These are phyloP conservation scores for Sesamia nonagrioides DNA, from an alignment of 1,140 invertebrate species.

Conservation along the genomic window DNA sequence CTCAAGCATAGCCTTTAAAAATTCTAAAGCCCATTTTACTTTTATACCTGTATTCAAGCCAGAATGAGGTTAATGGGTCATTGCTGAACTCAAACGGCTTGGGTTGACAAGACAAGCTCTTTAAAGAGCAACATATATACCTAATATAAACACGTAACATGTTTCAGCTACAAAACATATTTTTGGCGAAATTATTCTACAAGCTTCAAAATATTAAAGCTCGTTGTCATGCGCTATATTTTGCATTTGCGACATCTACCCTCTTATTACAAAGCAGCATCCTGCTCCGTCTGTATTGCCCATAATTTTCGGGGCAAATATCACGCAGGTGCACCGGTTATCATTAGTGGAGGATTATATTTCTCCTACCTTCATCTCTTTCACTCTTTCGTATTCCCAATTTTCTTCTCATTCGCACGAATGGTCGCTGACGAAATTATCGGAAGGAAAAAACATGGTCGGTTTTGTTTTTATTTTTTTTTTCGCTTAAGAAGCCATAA, in stretches of 20 bases:
- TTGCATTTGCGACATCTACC: slow-evolving; percentile 42
- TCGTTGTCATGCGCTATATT: slow-evolving; percentile 33
- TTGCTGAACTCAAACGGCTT: background rate
- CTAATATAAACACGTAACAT: background rate
- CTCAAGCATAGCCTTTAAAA: background rate
- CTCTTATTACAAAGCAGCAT: slow-evolving; percentile 53
- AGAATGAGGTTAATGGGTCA: background rate
- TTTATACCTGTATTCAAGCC: background rate
- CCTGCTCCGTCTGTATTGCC: slow-evolving; percentile 62
- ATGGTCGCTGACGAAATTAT: slow-evolving; percentile 57
- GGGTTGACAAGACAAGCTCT: slow-evolving; percentile 2
- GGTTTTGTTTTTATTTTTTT: slow-evolving; percentile 49
- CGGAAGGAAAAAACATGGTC: slow-evolving; percentile 48
- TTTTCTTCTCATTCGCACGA: slow-evolving; percentile 55
- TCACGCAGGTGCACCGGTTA: slow-evolving; percentile 79
- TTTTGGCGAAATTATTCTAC: slow-evolving; percentile 45
- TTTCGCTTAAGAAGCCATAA: slow-evolving; percentile 58
- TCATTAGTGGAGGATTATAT: slow-evolving; percentile 78
- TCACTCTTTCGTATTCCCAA: slow-evolving; percentile 45
- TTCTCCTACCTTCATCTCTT: slow-evolving; percentile 63
- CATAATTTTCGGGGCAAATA: slow-evolving; percentile 72
- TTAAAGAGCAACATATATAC: slow-evolving; percentile 1
- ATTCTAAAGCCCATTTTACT: background rate
- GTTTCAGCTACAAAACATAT: slow-evolving; percentile 25
- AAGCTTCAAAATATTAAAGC: slow-evolving; percentile 9